These are phyloP conservation scores for Rhyacichthys aspro DNA, from an alignment of 2,797 vertebrate genomes.

Conservation along the genomic window DNA sequence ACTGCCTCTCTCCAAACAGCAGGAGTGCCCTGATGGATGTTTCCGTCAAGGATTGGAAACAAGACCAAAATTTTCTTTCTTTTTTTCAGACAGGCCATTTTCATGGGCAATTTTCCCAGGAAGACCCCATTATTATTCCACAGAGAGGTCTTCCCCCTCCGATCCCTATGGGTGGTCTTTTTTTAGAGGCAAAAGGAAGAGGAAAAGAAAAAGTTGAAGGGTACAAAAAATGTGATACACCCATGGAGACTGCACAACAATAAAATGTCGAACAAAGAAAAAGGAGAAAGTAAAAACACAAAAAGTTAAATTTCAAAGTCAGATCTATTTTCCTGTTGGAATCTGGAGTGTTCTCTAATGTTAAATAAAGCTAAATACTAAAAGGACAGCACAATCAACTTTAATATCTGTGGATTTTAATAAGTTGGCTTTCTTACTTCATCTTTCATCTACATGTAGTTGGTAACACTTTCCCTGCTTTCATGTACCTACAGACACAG, in stretches of 20 bases:
- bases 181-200: slow-evolving; percentile 73
- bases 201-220: slow-evolving; percentile 64
- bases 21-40: slow-evolving; percentile 76
- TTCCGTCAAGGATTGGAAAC: slow-evolving; percentile 77
- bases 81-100: slow-evolving; percentile 70
- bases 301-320: not conserved
- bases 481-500: slow-evolving; percentile 32
- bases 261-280: slow-evolving; percentile 67
- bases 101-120: slow-evolving; percentile 82
- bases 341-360: not conserved
- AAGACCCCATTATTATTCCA: slow-evolving; percentile 85
- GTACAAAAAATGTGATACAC: slow-evolving; percentile 47
- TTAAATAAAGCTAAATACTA: too few relatives aligned
- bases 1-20: slow-evolving; percentile 60
- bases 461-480: slow-evolving; percentile 11
- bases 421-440: slow-evolving; percentile 5
- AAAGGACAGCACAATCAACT: too few relatives aligned
- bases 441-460: slow-evolving; percentile 1
- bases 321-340: not conserved
- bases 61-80: slow-evolving; percentile 74
- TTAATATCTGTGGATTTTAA: not conserved
- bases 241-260: slow-evolving; percentile 69
- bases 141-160: slow-evolving; percentile 79
- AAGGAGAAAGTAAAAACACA: slow-evolving; percentile 43
- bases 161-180: slow-evolving; percentile 84